Conservation (phyloP, 1,140 invertebrate species). For the Hermetia illucens region DNA sequence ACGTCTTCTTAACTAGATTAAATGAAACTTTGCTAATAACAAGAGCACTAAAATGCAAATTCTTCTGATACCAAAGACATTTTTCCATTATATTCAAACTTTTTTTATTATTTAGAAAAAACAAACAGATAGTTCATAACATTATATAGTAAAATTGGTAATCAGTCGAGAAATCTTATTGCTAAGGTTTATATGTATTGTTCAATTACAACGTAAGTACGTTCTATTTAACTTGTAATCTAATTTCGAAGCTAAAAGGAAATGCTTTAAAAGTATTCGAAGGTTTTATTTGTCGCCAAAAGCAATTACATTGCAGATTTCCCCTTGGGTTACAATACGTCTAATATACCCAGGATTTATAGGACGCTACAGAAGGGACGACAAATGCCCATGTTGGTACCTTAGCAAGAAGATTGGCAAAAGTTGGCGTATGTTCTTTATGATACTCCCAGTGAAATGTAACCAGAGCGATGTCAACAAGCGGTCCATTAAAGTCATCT, state of each 20-base stretch:
- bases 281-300: neutral
- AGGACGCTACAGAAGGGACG: conserved; percentile 17
- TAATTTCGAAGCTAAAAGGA: neutral
- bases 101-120: too few relatives aligned
- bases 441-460: conserved; percentile 18
- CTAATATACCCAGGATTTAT: conserved; percentile 21
- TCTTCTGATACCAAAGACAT: too few relatives aligned
- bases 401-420: conserved; percentile 17
- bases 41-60: too few relatives aligned
- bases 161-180: too few relatives aligned
- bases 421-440: conserved; percentile 15
- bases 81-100: too few relatives aligned
- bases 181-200: too few relatives aligned
- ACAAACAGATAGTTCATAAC: too few relatives aligned
- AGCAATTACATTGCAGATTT: neutral
- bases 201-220: too few relatives aligned
- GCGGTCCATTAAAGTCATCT: conserved; percentile 4
- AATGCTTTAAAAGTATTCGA: neutral
- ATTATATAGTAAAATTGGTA: too few relatives aligned
- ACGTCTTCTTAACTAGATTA: too few relatives aligned
- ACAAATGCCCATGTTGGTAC: conserved; percentile 25
- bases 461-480: conserved; percentile 16
- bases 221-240: neutral
- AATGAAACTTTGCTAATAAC: too few relatives aligned
- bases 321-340: neutral